These are phyloP conservation scores for Euclidia mi DNA, from an alignment of 2,888 invertebrate genomes.

Conservation along the genomic window DNA sequence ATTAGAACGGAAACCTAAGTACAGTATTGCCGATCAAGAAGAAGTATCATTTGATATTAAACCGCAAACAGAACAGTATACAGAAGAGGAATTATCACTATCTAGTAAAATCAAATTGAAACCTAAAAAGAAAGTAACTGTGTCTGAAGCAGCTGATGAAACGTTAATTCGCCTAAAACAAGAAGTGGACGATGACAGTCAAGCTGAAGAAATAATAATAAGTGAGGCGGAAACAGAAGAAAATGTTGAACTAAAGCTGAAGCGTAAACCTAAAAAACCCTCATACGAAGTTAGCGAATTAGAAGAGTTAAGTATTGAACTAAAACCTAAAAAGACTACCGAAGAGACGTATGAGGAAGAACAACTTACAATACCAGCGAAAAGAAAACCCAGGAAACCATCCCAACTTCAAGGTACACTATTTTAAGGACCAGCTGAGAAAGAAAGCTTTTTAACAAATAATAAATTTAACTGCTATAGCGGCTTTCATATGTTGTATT, in stretches of 20 bases:
- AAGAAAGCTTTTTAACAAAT: neutral
- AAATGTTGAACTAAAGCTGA: slow-evolving; percentile 86
- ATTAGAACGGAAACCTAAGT: slow-evolving; percentile 92
- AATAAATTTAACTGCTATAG: neutral
- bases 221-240: slow-evolving; percentile 91
- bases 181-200: slow-evolving; percentile 91
- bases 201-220: slow-evolving; percentile 91
- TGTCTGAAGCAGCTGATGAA: slow-evolving; percentile 92
- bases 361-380: slow-evolving; percentile 92
- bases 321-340: slow-evolving; percentile 83
- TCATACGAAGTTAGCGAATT: slow-evolving; percentile 91
- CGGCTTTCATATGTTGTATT: no score
- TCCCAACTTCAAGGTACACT: slow-evolving; percentile 91
- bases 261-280: slow-evolving; percentile 86
- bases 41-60: slow-evolving; percentile 85
- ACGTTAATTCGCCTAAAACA: slow-evolving; percentile 91
- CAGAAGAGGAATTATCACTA: slow-evolving; percentile 93
- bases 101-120: slow-evolving; percentile 93
- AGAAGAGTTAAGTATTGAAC: slow-evolving; percentile 90
- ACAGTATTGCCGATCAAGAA: slow-evolving; percentile 92
- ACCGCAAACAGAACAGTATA: slow-evolving; percentile 83
- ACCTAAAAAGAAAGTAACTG: slow-evolving; percentile 90
- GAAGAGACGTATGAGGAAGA: slow-evolving; percentile 91
- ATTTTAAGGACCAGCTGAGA: slow-evolving; percentile 5
- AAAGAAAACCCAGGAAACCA: slow-evolving; percentile 91